Percentiles rank a stretch among this genome's conserved stretches.
phyloP scores from a whole-genome alignment of 1,140 invertebrate species.

The Meloidogyne hapla region DNA sequence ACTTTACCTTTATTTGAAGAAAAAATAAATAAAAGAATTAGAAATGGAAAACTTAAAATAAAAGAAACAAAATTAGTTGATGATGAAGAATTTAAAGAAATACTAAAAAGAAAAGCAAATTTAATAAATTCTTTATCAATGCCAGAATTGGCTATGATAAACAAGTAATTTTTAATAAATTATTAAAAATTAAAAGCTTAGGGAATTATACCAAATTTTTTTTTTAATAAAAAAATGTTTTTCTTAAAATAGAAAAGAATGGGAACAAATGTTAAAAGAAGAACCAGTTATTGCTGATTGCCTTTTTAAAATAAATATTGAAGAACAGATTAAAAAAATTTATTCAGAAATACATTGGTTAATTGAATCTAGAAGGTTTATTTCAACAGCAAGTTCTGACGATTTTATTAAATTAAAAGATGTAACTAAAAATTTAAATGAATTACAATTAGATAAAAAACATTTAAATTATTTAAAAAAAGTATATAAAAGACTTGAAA shows the following conservation, averaged over 20 bases:
- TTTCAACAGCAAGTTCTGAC: slow-evolving; percentile 5
- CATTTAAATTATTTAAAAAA: slow-evolving; percentile 4
- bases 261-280: slow-evolving; percentile 6
- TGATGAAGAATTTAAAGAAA: too few species aligned
- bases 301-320: not conserved
- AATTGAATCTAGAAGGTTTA: not conserved
- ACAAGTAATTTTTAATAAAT: too few species aligned
- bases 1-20: not conserved
- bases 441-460: not conserved
- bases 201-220: too few species aligned
- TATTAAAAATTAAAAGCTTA: too few species aligned
- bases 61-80: not conserved
- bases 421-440: not conserved
- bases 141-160: too few species aligned
- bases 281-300: not conserved
- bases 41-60: not conserved
- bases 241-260: not conserved
- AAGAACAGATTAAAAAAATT: not conserved
- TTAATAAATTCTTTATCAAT: too few species aligned
- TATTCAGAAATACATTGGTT: not conserved
- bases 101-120: too few species aligned
- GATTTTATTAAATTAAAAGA: not conserved
- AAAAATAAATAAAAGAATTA: not conserved
- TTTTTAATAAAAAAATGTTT: not conserved
- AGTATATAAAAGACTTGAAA: not conserved